Evolutionary conservation across 2,888 invertebrate genomes (phyloP), one percentile per base, ranked within the genome.

Genomic region (Melanostoma scalare): DNA sequence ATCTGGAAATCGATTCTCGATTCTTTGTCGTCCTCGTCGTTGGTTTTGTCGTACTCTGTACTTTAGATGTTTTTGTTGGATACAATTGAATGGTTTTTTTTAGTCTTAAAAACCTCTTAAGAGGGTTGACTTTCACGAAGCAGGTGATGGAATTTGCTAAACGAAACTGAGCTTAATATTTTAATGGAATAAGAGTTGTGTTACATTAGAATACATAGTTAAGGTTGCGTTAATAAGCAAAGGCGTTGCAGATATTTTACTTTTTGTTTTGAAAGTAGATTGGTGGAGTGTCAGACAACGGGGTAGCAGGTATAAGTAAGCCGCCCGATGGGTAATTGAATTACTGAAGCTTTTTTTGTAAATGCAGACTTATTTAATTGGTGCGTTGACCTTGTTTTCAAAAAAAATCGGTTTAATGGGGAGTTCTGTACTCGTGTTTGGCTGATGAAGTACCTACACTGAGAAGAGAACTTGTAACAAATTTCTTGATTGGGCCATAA

Each of bases 81-180:
- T 20, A 20, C 20, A 20, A 20, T 20, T 5, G 3, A 8, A 33
- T 20, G 35, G 10, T 6, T 46, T 36, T 61, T 6, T 5, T 20
- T 50, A 9, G 3, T 6, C 6, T 20, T 56, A 71, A 65, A 56
- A 78, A 77, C 65, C 53, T 50, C 36, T 63, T 31, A 50, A 50
- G 48, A 63, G 58, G 52, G 78, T 58, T 65, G 67, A 84, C 60
- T 71, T 63, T 68, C 10, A 36, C 42, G 63, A 65, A 68, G 77
- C 82, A 77, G 82, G 82, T 82, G 82, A 77, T 56, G 82, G 63
- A 56, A 63, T 69, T 36, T 73, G 68, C 63, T 73, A 68, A 77
- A 53, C 78, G 69, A 82, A 78, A 82, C 77, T 82, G 73, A 82
- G 82, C 82, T 82, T 74, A 77, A 82, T 73, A 63, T 82, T 82